Evolutionary conservation across 2,797 vertebrate species (phyloP), one percentile per base, ranked within the genome.

Genomic region (Agapornis canus): DNA sequence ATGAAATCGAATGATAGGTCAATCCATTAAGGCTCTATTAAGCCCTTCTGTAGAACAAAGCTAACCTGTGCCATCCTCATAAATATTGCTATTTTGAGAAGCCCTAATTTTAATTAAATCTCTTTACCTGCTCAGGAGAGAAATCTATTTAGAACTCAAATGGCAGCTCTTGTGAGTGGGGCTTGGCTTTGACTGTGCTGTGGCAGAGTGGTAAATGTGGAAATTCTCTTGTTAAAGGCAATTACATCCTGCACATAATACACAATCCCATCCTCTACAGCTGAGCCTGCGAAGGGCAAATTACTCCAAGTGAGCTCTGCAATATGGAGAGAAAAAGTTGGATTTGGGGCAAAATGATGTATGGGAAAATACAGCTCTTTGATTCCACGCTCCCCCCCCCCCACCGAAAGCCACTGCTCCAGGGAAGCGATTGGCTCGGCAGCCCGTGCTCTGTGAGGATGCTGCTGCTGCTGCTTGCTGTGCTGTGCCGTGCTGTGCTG

Each of bases 101-200:
- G 97, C 97, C 98, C 97, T 98, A 98, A 98, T 99, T 99, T 99
- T 99, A 99, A 99, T 99, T 99, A 99, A 99, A 98, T 98, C 98
- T 98, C 98, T 98, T 98, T 99, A 98, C 98, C 98, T 98, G 98
- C 98, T 98, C 96, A 97, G 97, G 97, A 95, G 97, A 98, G 97
- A 97, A 98, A 97, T 98, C 98, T 98, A 98, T 98, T 98, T 98
- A 98, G 97, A 98, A 98, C 97, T 98, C 98, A 98, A 98, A 98
- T 98, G 97, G 97, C 97, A 98, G 97, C 98, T 98, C 98, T 98
- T 96, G 90, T 98, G 96, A 96, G 83, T 45, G 92, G 97, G 97
- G 97, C 96, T 94, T 94, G 91, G 96, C 71, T 71, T 96, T 87
- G 95, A 97, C 97, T 93, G 95, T 89, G 94, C 88, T 75, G 82